Evolutionary conservation across 2,113 vertebrate genomes (phyloP), one percentile per base, ranked within the genome.

Genomic region (Ancistrus triradiatus): DNA sequence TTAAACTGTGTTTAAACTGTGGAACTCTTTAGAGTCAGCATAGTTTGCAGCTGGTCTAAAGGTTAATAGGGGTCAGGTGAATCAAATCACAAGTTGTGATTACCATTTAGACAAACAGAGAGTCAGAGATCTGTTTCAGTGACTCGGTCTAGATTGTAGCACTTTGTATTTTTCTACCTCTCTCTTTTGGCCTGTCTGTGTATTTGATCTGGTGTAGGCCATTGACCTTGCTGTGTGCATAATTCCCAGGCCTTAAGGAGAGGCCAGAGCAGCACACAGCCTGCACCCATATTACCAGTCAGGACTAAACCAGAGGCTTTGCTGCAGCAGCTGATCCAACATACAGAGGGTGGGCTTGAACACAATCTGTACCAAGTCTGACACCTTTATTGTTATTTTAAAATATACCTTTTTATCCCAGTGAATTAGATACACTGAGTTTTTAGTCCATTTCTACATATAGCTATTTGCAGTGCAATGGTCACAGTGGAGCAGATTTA

Each of bases 271-370:
- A 57, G 31, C 64, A 47, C 35, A 50, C 15, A 55, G 52, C 44
- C 46, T 57, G 38, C 22, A 57, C 50, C 65, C 35, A 25, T 27
- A 65, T 66, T 68, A 75, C 40, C 50, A 66, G 65, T 57, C 56
- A 40, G 51, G 48, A 57, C 57, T 75, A 69, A 72, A 62, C 65
- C 61, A 24, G 18, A 63, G 44, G 60, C 49, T 31, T 60, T 25
- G 52, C 56, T 66, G 47, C 4, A 51, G 66, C 74, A 75, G 74
- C 74, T 75, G 74, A 75, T 72, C 57, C 69, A 75, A 75, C 74
- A 75, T 7, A 8, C 28, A 72, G 44, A 75, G 38, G 28, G 50
- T 53, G 22, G 25, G 15, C 52, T 63, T 53, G 22, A 67, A 74
- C 68, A 74, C 38, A 35, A 14, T 40, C 35, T 49, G 9, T 44